Conservation (phyloP, 2,888 invertebrate genomes). For the Caenorhabditis japonica region DNA sequence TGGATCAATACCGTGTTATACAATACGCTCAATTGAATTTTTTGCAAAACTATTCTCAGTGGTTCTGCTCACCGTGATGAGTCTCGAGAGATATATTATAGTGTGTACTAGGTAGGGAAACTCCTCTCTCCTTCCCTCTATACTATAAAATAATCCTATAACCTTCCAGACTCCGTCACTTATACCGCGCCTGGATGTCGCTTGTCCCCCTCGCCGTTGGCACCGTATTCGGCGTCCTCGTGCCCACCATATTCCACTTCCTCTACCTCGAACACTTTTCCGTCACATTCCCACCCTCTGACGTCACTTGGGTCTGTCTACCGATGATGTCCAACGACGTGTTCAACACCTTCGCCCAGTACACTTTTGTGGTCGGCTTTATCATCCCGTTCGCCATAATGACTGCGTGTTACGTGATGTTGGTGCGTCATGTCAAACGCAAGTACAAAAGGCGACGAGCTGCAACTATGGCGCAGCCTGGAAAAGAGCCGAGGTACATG, state of each 20-base stretch:
- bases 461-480: slow-evolving; percentile 27
- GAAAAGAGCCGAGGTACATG: slow-evolving; percentile 69
- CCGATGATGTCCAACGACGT: slow-evolving; percentile 54
- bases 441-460: slow-evolving; percentile 64
- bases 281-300: slow-evolving; percentile 15
- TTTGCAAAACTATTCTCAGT: slow-evolving; percentile 72
- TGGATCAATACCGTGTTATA: slow-evolving; percentile 67
- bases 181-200: slow-evolving; percentile 60
- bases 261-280: slow-evolving; percentile 53
- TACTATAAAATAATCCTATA: too few species aligned
- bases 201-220: slow-evolving; percentile 61
- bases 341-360: slow-evolving; percentile 63
- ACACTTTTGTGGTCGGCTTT: slow-evolving; percentile 68
- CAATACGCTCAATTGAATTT: slow-evolving; percentile 65
- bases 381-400: slow-evolving; percentile 68
- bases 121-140: too few species aligned
- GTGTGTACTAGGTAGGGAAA: slow-evolving; percentile 70
- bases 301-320: slow-evolving; percentile 52
- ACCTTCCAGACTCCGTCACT: slow-evolving; percentile 55
- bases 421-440: slow-evolving; percentile 69
- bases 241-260: slow-evolving; percentile 60
- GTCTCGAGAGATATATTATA: slow-evolving; percentile 70
- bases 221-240: slow-evolving; percentile 58
- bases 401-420: slow-evolving; percentile 68
- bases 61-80: slow-evolving; percentile 69